Conservation (phyloP, 2,888 invertebrate species). For the Catocala fraxini region DNA sequence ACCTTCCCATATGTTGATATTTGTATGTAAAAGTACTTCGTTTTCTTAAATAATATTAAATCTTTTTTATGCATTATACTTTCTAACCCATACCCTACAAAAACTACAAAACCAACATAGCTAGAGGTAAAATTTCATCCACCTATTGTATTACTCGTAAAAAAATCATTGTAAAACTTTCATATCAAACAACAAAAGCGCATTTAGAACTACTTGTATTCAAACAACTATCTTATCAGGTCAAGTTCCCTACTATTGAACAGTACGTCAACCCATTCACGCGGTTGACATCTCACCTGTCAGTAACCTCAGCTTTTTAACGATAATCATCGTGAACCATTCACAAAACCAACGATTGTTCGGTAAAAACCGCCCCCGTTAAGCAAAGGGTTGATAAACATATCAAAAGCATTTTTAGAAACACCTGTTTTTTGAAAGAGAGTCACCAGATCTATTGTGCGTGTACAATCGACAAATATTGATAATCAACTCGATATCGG, state of each 20-base stretch:
- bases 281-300: constrained; percentile 85
- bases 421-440: constrained; percentile 83
- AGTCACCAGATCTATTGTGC: constrained; percentile 73
- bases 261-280: constrained; percentile 68
- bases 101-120: constrained; percentile 16
- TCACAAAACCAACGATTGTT: constrained; percentile 78
- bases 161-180: constrained; percentile 42
- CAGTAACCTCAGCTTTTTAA: constrained; percentile 79
- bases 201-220: constrained; percentile 60
- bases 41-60: constrained; percentile 6
- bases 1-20: too few relatives aligned
- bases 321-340: constrained; percentile 81
- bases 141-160: constrained; percentile 28
- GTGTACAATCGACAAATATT: constrained; percentile 78
- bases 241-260: constrained; percentile 70
- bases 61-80: neutral
- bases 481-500: constrained; percentile 79
- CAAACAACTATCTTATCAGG: constrained; percentile 71
- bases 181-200: constrained; percentile 57
- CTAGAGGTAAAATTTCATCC: constrained; percentile 38
- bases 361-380: constrained; percentile 75
- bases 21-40: too few relatives aligned
- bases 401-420: constrained; percentile 78
- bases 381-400: constrained; percentile 86
- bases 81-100: constrained; percentile 7